Conservation (phyloP, 2,888 invertebrate genomes). For the Aspidiotus destructor region DNA sequence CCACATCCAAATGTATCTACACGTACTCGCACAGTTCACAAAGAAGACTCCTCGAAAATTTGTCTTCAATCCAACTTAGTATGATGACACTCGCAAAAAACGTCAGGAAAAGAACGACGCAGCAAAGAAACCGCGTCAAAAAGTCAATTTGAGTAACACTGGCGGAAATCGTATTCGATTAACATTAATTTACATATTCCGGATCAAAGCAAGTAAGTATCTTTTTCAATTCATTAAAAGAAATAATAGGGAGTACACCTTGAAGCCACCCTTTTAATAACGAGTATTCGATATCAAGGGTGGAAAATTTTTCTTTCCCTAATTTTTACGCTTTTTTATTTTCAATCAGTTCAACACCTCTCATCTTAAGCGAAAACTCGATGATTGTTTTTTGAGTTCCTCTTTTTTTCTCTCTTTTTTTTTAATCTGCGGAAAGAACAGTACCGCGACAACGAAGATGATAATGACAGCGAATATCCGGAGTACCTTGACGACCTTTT, state of each 20-base stretch:
- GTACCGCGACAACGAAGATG: neutral
- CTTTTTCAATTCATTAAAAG: slow-evolving; percentile 33
- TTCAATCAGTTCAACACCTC: slow-evolving; percentile 32
- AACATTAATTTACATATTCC: slow-evolving; percentile 31
- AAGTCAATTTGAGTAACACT: slow-evolving; percentile 4
- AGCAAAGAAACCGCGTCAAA: too few species aligned
- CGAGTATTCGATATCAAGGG: slow-evolving; percentile 26
- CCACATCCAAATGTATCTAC: too few species aligned
- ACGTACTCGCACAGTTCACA: too few species aligned
- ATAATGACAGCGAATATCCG: neutral
- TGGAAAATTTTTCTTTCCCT: slow-evolving; percentile 29
- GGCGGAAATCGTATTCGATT: slow-evolving; percentile 24
- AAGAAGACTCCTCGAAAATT: too few species aligned
- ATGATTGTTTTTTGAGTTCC: slow-evolving; percentile 26
- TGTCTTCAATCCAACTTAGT: too few species aligned
- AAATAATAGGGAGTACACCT: slow-evolving; percentile 31
- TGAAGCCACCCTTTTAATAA: slow-evolving; percentile 27
- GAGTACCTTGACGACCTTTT: too few species aligned
- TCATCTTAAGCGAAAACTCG: slow-evolving; percentile 20
- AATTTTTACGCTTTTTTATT: slow-evolving; percentile 32
- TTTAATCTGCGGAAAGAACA: neutral
- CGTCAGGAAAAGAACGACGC: too few species aligned
- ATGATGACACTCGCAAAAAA: too few species aligned
- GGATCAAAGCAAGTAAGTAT: slow-evolving; percentile 31
- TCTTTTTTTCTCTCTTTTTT: slow-evolving; percentile 3